Conservation (phyloP, 2,797 vertebrate genomes). For the Rhinatrema bivittatum region DNA sequence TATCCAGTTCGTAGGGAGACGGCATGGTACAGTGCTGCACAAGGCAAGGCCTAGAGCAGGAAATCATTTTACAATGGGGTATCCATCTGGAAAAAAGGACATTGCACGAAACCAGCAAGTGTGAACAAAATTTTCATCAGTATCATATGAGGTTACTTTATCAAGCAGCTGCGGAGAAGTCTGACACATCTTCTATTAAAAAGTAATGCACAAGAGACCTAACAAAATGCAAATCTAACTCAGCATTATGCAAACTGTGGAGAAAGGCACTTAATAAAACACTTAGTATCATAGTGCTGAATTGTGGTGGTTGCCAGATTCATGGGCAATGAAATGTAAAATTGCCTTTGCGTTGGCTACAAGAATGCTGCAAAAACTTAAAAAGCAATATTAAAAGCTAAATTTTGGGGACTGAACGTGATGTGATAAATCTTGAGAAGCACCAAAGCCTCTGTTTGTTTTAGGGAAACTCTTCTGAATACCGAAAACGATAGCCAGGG, state of each 20-base stretch:
- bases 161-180: constrained; percentile 33
- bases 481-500: too few relatives aligned
- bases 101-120: constrained; percentile 45
- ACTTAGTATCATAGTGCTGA: constrained; percentile 40
- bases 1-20: constrained; percentile 58
- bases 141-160: constrained; percentile 41
- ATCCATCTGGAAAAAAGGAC: constrained; percentile 65
- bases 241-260: constrained; percentile 47
- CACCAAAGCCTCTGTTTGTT: too few relatives aligned
- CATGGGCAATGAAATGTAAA: background rate
- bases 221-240: constrained; percentile 53
- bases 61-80: constrained; percentile 57
- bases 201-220: constrained; percentile 31
- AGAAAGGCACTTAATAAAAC: constrained; percentile 50
- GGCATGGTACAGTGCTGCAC: constrained; percentile 44
- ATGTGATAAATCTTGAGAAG: too few relatives aligned
- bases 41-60: constrained; percentile 50
- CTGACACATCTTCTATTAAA: constrained; percentile 43
- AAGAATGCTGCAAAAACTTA: constrained; percentile 4
- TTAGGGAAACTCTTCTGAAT: too few relatives aligned
- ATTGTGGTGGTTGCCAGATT: constrained; percentile 15
- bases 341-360: constrained; percentile 9
- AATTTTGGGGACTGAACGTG: too few relatives aligned
- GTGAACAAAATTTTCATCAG: constrained; percentile 59
- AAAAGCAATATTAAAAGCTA: too few relatives aligned